Evolutionary conservation across 2,888 invertebrate species (phyloP), one percentile per base, ranked within the genome.

Genomic region (Phragmatobia fuliginosa): DNA sequence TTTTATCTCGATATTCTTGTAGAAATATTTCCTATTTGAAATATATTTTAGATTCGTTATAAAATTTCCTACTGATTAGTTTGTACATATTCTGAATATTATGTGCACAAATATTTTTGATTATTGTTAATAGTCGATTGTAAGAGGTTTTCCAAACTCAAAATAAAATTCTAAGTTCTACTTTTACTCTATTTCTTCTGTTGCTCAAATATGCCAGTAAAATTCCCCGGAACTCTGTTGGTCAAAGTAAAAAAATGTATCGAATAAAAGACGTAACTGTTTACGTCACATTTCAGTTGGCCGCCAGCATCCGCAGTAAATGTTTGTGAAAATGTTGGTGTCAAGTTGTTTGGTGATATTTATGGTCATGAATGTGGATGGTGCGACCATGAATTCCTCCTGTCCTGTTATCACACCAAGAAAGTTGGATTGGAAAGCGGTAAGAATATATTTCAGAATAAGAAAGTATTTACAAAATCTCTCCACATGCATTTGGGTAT

Each of bases 401-500:
- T 94, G 94, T 73, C 94, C 94, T 8, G 76, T 78, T 10, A 88
- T 93, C 5, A 87, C 80, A 1, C 88, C 94, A 0, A 87, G 88
- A 63, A 91, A 94, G 73, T 76, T 94, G 76, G 93, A 94, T 84
- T 91, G 93, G 87, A 94, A 93, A 78, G 93, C 91, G 77, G 94
- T 94, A 76, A 90, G 92, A 38, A 41, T 41, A 18, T 59, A 18
- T 2, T 52, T 25, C 5, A 18, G n/a, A 61, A 69, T 63, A 5
- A 16, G 45, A 32, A n/a, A 33, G 32, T 49, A 28, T 8, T 58
- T 18, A 31, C 4, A 31, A 45, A 45, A 28, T 38, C 6, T 41
- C 16, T 41, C 18, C 18, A 41, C 41, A 41, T 16, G 16, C 41
- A 41, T 18, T 41, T 21, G 41, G 18, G 41, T 41, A 18, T 18